phyloP scores from a whole-genome alignment of 2,113 vertebrate species.

The Baryphthengus martii region DNA sequence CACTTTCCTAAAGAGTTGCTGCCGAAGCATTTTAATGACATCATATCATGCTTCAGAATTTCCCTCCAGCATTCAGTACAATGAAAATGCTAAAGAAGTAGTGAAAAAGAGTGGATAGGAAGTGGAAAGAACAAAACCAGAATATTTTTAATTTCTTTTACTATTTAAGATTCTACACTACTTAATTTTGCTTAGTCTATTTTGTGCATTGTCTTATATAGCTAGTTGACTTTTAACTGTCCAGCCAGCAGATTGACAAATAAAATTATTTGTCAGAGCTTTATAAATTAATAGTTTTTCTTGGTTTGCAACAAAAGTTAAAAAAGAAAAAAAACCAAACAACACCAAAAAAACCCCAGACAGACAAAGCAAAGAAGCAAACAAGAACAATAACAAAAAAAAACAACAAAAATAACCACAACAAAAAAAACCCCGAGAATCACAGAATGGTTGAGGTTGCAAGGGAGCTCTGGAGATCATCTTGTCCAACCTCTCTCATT shows the following conservation, averaged over 20 bases:
- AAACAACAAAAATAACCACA: too few relatives aligned
- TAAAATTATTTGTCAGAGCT: background rate
- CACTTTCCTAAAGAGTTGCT: background rate
- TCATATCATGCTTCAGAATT: background rate
- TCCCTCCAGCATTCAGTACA: background rate
- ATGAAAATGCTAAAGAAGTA: background rate
- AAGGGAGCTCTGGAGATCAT: background rate
- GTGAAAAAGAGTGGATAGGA: background rate
- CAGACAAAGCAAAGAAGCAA: too few relatives aligned
- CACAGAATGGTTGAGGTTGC: background rate
- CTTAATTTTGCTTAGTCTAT: background rate
- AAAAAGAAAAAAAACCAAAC: too few relatives aligned
- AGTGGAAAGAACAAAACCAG: background rate
- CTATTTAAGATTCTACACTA: background rate
- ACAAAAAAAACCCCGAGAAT: background rate
- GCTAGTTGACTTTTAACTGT: background rate
- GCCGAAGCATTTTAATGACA: background rate
- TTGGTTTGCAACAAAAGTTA: background rate
- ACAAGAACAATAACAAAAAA: too few relatives aligned
- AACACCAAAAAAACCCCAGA: too few relatives aligned
- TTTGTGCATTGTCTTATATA: background rate
- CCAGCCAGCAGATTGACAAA: background rate
- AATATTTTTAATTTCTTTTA: background rate
- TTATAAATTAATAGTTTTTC: background rate
- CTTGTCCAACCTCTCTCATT: background rate